Conservation (phyloP, 2,888 invertebrate species). For the Amblyjoppa fuscipennis region DNA sequence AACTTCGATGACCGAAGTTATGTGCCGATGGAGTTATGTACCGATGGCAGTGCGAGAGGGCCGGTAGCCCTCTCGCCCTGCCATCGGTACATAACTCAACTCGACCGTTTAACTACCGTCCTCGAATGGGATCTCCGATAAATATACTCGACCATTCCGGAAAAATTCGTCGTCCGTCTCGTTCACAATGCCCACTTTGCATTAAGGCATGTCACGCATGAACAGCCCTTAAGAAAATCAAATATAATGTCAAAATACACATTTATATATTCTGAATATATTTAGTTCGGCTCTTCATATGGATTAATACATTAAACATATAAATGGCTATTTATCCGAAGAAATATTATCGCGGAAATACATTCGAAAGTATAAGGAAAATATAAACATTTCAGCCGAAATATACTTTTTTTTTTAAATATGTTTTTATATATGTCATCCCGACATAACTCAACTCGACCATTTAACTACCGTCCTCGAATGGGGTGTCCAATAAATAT, state of each 20-base stretch:
- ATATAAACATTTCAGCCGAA: background rate
- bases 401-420: too few species aligned
- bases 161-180: background rate
- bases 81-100: background rate
- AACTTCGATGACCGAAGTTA: background rate
- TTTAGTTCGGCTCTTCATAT: background rate
- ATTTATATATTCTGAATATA: background rate
- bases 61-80: background rate
- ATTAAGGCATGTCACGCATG: background rate
- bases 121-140: constrained; percentile 1
- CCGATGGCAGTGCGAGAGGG: too few species aligned
- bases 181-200: background rate
- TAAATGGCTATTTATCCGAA: background rate
- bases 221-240: background rate
- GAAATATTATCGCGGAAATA: background rate
- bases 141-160: constrained; percentile 3
- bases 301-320: background rate
- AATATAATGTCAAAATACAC: background rate
- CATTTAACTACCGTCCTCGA: constrained; percentile 20
- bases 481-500: background rate
- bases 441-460: background rate
- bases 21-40: too few species aligned
- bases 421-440: background rate
- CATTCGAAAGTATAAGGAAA: background rate
- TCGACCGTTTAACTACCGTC: constrained; percentile 19